A percentile compares a stretch with the other conserved stretches of the same genome.
These are phyloP conservation scores for Seira musarum DNA, from an alignment of 2,888 invertebrate species.

Conservation along the genomic window DNA sequence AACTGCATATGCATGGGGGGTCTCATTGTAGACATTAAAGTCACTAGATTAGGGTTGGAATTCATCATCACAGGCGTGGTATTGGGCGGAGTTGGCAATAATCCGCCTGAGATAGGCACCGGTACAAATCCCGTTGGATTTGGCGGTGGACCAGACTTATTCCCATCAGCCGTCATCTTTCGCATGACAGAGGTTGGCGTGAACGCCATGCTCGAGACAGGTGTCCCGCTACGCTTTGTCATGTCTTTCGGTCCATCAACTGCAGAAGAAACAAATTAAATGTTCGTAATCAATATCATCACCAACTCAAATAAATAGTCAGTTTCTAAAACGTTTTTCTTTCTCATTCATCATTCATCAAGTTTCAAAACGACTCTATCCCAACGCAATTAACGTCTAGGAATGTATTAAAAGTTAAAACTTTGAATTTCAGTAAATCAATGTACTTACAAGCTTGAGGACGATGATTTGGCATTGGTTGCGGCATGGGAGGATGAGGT, in stretches of 20 bases:
- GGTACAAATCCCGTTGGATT: constrained; percentile 74
- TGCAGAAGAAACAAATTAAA: constrained; percentile 20
- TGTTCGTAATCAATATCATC: no score
- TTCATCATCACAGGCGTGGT: constrained; percentile 55
- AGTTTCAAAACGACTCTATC: neutral
- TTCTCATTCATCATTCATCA: no score
- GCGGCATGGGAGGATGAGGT: constrained; percentile 23
- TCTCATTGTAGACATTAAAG: constrained; percentile 56
- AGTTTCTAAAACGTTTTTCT: no score
- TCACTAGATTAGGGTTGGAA: constrained; percentile 53
- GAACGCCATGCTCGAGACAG: constrained; percentile 79
- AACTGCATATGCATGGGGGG: constrained; percentile 32
- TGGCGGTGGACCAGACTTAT: constrained; percentile 74
- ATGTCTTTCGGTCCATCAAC: constrained; percentile 49
- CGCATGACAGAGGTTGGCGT: constrained; percentile 95
- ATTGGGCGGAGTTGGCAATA: constrained; percentile 45
- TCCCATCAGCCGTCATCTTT: constrained; percentile 89
- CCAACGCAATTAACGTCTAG: neutral
- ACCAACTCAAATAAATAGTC: no score
- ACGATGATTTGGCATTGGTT: constrained; percentile 45
- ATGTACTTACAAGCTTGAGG: constrained; percentile 14
- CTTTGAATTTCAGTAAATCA: neutral
- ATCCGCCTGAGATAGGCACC: constrained; percentile 41
- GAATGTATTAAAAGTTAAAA: neutral
- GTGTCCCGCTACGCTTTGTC: constrained; percentile 73